phyloP scores from a whole-genome alignment of 2,797 vertebrate species.

The Myiotriccus ornatus region DNA sequence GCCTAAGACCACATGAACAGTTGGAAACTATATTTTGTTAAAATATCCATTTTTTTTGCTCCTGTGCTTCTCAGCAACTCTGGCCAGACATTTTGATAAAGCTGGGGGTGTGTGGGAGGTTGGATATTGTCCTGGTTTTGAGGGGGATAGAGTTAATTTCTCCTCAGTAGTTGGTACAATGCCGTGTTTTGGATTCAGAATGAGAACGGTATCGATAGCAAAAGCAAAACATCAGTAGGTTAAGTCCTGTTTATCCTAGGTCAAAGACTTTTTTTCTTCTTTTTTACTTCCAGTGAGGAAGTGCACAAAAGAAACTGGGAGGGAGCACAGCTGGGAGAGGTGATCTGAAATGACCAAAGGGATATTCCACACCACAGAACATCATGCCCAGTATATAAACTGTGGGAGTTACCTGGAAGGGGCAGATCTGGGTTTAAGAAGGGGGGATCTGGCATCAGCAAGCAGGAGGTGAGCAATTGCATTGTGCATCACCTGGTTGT shows the following conservation, averaged over 20 bases:
- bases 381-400: background rate
- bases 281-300: background rate
- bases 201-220: background rate
- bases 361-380: background rate
- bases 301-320: background rate
- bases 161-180: background rate
- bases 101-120: background rate
- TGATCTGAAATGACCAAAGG: background rate
- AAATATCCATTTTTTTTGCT: background rate
- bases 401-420: background rate
- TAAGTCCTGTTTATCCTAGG: background rate
- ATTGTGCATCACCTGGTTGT: fast-evolving
- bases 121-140: background rate
- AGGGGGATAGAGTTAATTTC: background rate
- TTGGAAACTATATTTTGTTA: background rate
- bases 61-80: background rate
- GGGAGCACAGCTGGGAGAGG: background rate
- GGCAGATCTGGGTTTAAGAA: background rate
- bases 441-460: background rate
- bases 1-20: background rate
- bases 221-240: background rate
- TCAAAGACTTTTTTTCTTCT: background rate
- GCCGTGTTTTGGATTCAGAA: background rate
- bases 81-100: background rate
- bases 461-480: background rate